Percentiles rank a stretch among this genome's conserved stretches.
phyloP scores from a whole-genome alignment of 2,888 invertebrate genomes.

The Cheilosia grossa region DNA sequence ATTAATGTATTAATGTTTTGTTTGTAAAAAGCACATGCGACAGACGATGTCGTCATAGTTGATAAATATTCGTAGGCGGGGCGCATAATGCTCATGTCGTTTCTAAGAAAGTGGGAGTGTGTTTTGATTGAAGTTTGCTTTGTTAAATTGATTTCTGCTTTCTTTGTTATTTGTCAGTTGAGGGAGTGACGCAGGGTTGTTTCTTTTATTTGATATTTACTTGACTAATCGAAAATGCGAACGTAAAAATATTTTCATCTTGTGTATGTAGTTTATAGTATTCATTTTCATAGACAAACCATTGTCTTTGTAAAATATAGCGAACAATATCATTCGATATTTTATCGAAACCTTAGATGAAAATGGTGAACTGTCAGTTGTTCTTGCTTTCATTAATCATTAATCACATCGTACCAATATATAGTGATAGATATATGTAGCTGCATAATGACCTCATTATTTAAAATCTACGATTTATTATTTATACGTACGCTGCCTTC shows the following conservation, averaged over 20 bases:
- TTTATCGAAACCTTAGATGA: background rate
- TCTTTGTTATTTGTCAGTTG: constrained; percentile 3
- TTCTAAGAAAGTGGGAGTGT: constrained; percentile 56
- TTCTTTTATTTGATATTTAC: background rate
- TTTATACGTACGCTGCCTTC: too few species aligned
- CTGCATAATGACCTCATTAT: too few species aligned
- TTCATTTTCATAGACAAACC: too few species aligned
- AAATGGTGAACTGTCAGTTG: background rate
- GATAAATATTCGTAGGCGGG: constrained; percentile 21
- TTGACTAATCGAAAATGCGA: background rate
- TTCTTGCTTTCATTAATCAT: background rate
- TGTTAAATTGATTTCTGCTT: constrained; percentile 6
- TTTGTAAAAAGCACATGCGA: constrained; percentile 19
- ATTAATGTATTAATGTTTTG: constrained; percentile 20
- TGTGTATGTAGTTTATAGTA: too few species aligned
- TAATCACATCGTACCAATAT: too few species aligned
- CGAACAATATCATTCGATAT: too few species aligned
- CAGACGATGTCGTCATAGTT: constrained; percentile 52
- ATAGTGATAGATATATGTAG: too few species aligned
- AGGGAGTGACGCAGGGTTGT: constrained; percentile 21
- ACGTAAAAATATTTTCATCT: background rate
- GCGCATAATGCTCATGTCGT: constrained; percentile 30
- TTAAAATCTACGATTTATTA: too few species aligned
- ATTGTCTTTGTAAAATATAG: too few species aligned
- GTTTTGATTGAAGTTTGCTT: constrained; percentile 25